These are phyloP conservation scores for Ceyx cyanopectus DNA, from an alignment of 2,113 vertebrate genomes.

Conservation along the genomic window DNA sequence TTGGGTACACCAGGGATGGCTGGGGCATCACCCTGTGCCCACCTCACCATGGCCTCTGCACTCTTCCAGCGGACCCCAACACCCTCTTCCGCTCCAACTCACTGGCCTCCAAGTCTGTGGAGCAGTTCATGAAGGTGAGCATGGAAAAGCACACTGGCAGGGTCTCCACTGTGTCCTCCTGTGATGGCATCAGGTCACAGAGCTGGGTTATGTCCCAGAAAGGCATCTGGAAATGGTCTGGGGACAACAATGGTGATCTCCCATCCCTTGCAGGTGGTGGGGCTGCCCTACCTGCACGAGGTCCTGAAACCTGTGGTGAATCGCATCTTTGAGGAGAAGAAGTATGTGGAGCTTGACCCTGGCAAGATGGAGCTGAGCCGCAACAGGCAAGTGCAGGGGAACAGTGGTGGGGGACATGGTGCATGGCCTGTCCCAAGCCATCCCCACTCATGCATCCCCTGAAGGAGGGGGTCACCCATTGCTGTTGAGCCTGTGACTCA, in stretches of 20 bases:
- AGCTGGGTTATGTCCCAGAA: background rate
- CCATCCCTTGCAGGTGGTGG: constrained; percentile 80
- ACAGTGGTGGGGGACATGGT: accelerated
- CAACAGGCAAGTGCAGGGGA: constrained; percentile 74
- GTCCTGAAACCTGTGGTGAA: constrained; percentile 86
- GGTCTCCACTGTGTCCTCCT: accelerated
- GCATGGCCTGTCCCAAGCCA: background rate
- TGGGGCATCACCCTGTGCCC: accelerated
- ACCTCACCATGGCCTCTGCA: background rate
- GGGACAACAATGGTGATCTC: background rate
- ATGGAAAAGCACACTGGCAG: background rate
- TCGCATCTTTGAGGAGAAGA: constrained; percentile 91
- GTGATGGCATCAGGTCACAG: accelerated
- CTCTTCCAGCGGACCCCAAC: constrained; percentile 87
- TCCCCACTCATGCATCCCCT: background rate
- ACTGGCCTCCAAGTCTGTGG: constrained; percentile 90
- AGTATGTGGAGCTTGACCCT: constrained; percentile 91
- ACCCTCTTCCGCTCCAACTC: constrained; percentile 94
- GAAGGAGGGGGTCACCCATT: background rate
- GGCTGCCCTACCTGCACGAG: constrained; percentile 91
- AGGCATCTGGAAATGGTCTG: accelerated
- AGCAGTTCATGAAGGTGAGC: constrained; percentile 92
- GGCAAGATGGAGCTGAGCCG: constrained; percentile 88
- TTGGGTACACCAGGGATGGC: background rate
- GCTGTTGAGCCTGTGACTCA: background rate